Conservation (phyloP, 2,113 vertebrate species). For the Nycticorax nycticorax region DNA sequence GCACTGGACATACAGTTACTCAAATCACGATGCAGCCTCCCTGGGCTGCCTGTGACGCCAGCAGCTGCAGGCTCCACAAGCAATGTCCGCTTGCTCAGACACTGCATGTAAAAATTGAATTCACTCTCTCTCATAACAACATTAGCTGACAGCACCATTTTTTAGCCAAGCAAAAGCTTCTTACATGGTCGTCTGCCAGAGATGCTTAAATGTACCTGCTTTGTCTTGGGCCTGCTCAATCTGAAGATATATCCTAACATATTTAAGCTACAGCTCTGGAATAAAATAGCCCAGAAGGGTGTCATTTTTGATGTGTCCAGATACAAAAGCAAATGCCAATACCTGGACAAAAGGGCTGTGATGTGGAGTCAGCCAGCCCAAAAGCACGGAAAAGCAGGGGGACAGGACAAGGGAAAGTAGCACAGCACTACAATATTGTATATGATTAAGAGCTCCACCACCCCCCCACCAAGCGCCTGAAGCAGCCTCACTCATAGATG, state of each 20-base stretch:
- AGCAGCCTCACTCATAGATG: not conserved
- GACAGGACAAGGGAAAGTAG: not conserved
- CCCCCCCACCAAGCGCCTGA: not conserved
- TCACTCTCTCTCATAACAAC: not conserved
- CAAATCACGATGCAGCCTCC: not conserved
- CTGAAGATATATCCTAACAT: not conserved
- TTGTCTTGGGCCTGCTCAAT: not conserved
- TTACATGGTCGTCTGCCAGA: not conserved
- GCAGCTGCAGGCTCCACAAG: not conserved
- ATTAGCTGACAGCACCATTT: not conserved
- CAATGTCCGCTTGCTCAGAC: not conserved
- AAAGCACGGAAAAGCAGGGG: not conserved
- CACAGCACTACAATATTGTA: fast-evolving
- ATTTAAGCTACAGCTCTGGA: not conserved
- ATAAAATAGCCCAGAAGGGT: not conserved
- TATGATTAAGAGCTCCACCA: not conserved
- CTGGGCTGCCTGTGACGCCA: not conserved
- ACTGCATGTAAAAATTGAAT: not conserved
- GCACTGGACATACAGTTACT: not conserved
- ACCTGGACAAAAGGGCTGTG: not conserved
- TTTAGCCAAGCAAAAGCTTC: not conserved
- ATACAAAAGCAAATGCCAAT: not conserved
- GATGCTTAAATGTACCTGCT: not conserved
- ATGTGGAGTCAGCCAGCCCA: not conserved
- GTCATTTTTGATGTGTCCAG: not conserved